Percentiles rank a stretch among this genome's conserved stretches.
Evolutionary conservation across 92 coral and sea anemone species (phyloP).

Genomic region (Virgularia gustaviana): DNA sequence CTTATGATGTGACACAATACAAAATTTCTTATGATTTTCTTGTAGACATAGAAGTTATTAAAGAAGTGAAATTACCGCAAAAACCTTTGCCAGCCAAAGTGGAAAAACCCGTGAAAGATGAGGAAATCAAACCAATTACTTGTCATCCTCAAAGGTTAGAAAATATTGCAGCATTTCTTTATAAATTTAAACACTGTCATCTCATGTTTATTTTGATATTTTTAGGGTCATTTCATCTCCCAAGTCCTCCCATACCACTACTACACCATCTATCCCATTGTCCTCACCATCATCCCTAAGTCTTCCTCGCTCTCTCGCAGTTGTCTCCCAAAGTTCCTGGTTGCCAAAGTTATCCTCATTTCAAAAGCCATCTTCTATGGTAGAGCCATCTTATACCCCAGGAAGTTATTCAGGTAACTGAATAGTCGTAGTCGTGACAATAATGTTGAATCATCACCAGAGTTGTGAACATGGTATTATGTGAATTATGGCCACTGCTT

Average conservation of each 20-base stretch:
- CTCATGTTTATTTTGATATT: not conserved
- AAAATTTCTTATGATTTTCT: not conserved
- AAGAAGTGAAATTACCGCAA: not conserved
- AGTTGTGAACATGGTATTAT: too few species aligned
- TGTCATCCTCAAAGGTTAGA: not conserved
- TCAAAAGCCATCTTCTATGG: slow-evolving; percentile 2
- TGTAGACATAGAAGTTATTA: not conserved
- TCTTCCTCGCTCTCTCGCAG: slow-evolving; percentile 9
- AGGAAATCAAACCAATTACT: not conserved
- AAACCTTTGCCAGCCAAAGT: not conserved
- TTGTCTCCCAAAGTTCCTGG: slow-evolving; percentile 28
- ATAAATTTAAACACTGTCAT: too few species aligned
- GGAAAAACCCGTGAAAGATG: not conserved
- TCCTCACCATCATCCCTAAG: slow-evolving; percentile 10
- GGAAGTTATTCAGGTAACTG: slow-evolving; percentile 20
- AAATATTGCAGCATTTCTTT: too few species aligned
- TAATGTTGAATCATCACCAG: not conserved
- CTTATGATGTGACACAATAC: too few species aligned
- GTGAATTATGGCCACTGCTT: too few species aligned
- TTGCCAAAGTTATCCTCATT: slow-evolving; percentile 23
- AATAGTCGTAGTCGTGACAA: too few species aligned
- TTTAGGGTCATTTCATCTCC: slow-evolving; percentile 22
- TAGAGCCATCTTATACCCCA: slow-evolving; percentile 14
- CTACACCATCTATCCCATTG: slow-evolving; percentile 2
- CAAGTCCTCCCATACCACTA: too few species aligned